phyloP scores from a whole-genome alignment of 2,113 vertebrate genomes.

The Pongo pygmaeus region DNA sequence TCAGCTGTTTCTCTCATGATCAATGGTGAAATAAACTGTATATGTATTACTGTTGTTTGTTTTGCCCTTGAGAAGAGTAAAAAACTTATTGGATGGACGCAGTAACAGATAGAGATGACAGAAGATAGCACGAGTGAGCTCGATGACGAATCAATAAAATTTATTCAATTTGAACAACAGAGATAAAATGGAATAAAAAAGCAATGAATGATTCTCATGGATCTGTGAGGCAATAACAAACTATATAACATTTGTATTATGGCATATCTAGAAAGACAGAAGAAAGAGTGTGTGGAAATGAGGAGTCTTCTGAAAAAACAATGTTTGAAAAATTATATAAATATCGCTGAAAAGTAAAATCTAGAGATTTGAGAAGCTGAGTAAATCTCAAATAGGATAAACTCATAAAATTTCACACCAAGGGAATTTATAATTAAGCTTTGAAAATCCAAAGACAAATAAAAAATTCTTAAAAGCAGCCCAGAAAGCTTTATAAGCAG shows the following conservation, averaged over 20 bases:
- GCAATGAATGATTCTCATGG: neutral
- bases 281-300: neutral
- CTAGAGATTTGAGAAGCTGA: neutral
- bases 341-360: neutral
- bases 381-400: neutral
- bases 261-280: neutral
- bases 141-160: neutral
- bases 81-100: neutral
- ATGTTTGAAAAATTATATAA: neutral
- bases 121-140: neutral
- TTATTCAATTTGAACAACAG: neutral
- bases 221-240: neutral
- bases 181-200: neutral
- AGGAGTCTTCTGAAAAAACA: neutral
- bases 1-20: neutral
- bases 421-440: neutral
- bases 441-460: neutral
- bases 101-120: neutral
- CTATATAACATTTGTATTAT: neutral
- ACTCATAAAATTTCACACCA: neutral
- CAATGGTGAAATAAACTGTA: neutral
- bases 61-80: neutral
- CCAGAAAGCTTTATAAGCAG: neutral
- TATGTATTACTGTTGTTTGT: neutral
- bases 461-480: neutral